Evolutionary conservation across 2,888 invertebrate genomes (phyloP), one percentile per base, ranked within the genome.

Genomic region (Dolichopus griseipennis): DNA sequence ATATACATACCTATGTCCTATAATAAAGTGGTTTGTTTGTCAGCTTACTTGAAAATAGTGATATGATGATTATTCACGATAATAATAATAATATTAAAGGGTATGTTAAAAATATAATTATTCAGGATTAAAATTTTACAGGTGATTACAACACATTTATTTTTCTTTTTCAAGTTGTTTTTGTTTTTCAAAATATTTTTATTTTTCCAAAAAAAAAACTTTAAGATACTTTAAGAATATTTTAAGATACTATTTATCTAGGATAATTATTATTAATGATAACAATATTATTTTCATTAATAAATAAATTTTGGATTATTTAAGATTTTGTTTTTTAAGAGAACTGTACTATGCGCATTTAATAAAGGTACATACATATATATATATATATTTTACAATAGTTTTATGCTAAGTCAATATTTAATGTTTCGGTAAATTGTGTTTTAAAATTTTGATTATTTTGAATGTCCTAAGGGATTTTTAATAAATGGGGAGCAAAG

Each of bases 201-300:
- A 1, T 2, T 41, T 41, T 27, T 27, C n/a, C n/a, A n/a, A n/a
- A 37, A 37, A 37, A 52, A 52, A 15, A n/a, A 2, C 27, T 27
- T n/a, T n/a, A n/a, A n/a, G n/a, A n/a, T n/a, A 27, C 5, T 27
- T 27, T 27, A 27, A 27, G 27, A 27, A 27, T 27, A 27, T 27
- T 27, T 27, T 27, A 27, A 27, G 27, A 27, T 27, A 27, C 27
- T 52, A n/a, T 52, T 52, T 52, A 52, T 52, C 52, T 52, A 52
- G 52, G 52, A 52, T 52, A 52, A 52, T 52, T 18, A 52, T 52
- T 52, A 52, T 52, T 52, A 52, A 52, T 52, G 52, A 52, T 52
- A 52, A n/a, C 52, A 52, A 52, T 18, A 52, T 52, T 52, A 52
- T 52, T 52, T 18, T 52, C 2, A 52, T 18, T 52, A 52, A 18